A percentile compares a stretch with the other conserved stretches of the same genome.
Evolutionary conservation across 2,113 vertebrate species (phyloP).

Genomic region (Pomatostomus ruficeps): DNA sequence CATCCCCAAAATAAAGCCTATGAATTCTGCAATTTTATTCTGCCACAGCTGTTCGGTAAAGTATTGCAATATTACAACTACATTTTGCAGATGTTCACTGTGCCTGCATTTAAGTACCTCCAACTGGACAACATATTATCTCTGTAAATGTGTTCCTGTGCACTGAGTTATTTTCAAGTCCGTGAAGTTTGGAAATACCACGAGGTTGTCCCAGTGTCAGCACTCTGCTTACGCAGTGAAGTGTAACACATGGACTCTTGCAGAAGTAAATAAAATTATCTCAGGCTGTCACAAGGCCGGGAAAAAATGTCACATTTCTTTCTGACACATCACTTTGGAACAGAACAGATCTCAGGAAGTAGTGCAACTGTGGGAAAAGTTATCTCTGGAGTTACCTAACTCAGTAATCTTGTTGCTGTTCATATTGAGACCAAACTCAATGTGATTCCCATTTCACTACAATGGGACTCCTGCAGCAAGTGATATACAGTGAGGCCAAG

Average conservation of each 20-base stretch:
- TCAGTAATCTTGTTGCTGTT: not conserved
- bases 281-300: not conserved
- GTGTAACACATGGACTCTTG: not conserved
- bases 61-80: not conserved
- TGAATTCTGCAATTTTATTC: not conserved
- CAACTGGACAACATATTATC: not conserved
- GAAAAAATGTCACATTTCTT: not conserved
- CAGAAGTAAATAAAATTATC: constrained; percentile 22
- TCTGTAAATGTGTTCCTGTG: not conserved
- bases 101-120: not conserved
- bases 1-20: not conserved
- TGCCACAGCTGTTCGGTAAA: not conserved
- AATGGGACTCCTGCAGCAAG: not conserved
- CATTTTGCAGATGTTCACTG: constrained; percentile 1
- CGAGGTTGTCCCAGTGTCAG: not conserved
- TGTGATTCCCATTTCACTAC: not conserved
- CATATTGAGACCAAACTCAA: not conserved
- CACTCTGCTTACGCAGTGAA: not conserved
- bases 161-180: not conserved
- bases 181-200: not conserved
- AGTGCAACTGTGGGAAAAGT: not conserved
- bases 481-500: not conserved
- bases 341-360: not conserved
- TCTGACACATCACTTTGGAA: not conserved
- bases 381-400: not conserved